Percentiles rank a stretch among this genome's conserved stretches.
phyloP scores from a whole-genome alignment of 2,113 vertebrate genomes.

The Lamprologus callipterus region DNA sequence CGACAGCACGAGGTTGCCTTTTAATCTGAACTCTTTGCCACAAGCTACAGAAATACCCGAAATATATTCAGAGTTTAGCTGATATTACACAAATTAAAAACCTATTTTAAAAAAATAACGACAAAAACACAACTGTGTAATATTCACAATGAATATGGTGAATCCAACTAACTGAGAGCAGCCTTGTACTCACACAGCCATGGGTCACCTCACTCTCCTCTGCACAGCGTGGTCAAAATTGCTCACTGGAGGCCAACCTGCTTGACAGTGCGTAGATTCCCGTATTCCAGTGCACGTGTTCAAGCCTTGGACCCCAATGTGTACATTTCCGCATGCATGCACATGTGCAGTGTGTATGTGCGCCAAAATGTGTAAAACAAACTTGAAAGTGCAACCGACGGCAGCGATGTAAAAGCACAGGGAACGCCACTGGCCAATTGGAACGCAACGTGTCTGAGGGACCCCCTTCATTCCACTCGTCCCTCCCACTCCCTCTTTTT shows the following conservation, averaged over 20 bases:
- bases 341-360: constrained; percentile 30
- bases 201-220: constrained; percentile 12
- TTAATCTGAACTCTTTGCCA: background rate
- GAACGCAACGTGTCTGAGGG: background rate
- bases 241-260: background rate
- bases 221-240: constrained; percentile 15
- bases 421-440: constrained; percentile 54
- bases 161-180: background rate
- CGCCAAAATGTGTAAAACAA: constrained; percentile 50
- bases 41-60: background rate
- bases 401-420: constrained; percentile 67
- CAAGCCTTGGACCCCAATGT: background rate
- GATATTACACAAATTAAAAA: background rate
- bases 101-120: background rate
- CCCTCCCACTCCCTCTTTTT: background rate
- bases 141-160: background rate
- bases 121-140: background rate
- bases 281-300: constrained; percentile 10
- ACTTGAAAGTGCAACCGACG: constrained; percentile 57
- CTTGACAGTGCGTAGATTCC: constrained; percentile 1
- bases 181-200: constrained; percentile 55
- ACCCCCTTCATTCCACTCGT: constrained; percentile 13
- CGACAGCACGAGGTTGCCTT: background rate
- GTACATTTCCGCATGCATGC: constrained; percentile 57
- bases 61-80: background rate